Conservation (phyloP, 2,797 vertebrate genomes). For the Lates japonicus region DNA sequence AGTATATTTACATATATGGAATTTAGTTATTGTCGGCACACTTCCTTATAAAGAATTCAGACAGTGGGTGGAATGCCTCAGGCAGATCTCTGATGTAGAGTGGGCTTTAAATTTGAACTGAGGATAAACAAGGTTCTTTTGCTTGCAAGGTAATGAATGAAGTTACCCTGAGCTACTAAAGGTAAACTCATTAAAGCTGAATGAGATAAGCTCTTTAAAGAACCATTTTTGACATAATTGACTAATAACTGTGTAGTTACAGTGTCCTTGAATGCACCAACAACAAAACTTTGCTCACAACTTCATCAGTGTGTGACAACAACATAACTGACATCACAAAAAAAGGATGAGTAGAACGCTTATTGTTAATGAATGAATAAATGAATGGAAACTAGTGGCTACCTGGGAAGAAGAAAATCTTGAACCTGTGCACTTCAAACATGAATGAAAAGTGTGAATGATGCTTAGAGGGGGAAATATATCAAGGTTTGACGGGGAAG, state of each 20-base stretch:
- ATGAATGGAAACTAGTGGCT: neutral
- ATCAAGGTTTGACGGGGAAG: conserved; percentile 2
- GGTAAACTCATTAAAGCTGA: neutral
- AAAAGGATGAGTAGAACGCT: no score
- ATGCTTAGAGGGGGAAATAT: neutral
- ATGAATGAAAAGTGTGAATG: conserved; percentile 6
- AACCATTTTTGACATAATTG: no score
- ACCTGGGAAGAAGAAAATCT: neutral
- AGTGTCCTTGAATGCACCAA: neutral
- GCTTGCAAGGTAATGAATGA: neutral
- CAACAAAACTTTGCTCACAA: neutral
- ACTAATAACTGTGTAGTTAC: no score
- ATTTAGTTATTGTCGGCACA: neutral
- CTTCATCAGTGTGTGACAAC: no score
- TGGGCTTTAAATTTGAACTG: neutral
- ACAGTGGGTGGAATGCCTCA: neutral
- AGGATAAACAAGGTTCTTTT: neutral
- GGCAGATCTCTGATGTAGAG: conserved; percentile 2
- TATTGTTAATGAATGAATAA: no score
- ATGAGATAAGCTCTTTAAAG: no score
- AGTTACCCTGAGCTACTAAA: neutral
- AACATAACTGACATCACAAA: no score
- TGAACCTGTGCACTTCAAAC: neutral
- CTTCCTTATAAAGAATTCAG: neutral
- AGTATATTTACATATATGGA: neutral